Evolutionary conservation across 2,797 vertebrate species (phyloP), one percentile per base, ranked within the genome.

Genomic region (Glyptemys insculpta): DNA sequence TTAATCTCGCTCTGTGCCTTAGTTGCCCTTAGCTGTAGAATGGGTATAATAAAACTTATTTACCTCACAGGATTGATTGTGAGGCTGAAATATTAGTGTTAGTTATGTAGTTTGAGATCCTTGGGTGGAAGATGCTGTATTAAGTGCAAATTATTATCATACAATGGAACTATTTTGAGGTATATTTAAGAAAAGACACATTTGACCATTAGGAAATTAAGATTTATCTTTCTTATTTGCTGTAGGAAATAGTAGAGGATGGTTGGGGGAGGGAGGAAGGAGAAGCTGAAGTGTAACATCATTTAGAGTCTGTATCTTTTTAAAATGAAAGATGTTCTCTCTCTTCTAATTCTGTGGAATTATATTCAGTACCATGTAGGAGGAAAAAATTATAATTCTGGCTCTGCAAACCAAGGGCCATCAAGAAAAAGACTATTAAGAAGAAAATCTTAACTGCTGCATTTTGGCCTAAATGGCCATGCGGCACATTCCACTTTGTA

Each of bases 1-100:
- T 79, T 92, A 72, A 95, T 93, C 76, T 85, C 83, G 8, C 79
- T 53, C 79, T 81, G 34, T 88, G 90, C 83, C 94, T 87, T 81
- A 78, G 89, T 91, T 91, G 90, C 87, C n/a, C 83, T 91, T 0
- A 1, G 85, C 90, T 81, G 0, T 79, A n/a, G 27, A 80, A 52
- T 0, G 0, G 83, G 74, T 0, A 0, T 76, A 47, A 44, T 76
- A 44, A 76, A 47, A 76, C 12, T 47, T 47, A 25, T 76, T 47
- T 47, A 76, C 44, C 74, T 47, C 83, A 12, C 76, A 81, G 83
- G n/a, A 56, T 79, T 95, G 88, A 57, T 0, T 79, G 85, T 31
- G 90, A 94, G 80, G 68, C 41, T 80, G 27, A 78, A 91, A 37
- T 54, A 37, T n/a, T 79, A 54, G 81, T 72, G 23, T 47, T 76